Percentiles rank a stretch among this genome's conserved stretches.
Conservation (phyloP, 2,113 vertebrate species). For the Paradoxurus hermaphroditus region DNA sequence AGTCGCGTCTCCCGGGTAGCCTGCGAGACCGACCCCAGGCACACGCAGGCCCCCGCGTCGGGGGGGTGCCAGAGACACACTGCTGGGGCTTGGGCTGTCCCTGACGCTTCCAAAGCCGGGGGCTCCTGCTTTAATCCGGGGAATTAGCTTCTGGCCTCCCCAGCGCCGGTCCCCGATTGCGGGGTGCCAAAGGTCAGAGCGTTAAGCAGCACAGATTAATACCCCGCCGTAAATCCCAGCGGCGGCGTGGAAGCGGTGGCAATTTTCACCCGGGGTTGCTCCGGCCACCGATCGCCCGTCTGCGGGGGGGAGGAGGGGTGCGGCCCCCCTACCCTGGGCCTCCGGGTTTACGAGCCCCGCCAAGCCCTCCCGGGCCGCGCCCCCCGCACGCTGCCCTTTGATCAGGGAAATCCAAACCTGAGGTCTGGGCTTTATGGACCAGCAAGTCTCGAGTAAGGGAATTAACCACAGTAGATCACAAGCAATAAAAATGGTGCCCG, state of each 20-base stretch:
- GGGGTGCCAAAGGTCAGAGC: constrained; percentile 80
- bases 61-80: constrained; percentile 11
- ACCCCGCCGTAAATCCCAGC: constrained; percentile 82
- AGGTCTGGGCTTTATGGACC: constrained; percentile 85
- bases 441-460: constrained; percentile 85
- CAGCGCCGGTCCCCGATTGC: constrained; percentile 73
- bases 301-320: too few relatives aligned
- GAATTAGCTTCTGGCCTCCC: constrained; percentile 84
- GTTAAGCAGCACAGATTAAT: constrained; percentile 85
- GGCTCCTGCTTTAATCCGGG: constrained; percentile 79
- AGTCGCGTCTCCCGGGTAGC: too few relatives aligned
- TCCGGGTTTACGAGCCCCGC: constrained; percentile 79
- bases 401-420: constrained; percentile 84
- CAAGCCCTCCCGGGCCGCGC: constrained; percentile 68
- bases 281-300: constrained; percentile 73
- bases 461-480: constrained; percentile 85
- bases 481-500: constrained; percentile 82
- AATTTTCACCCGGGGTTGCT: constrained; percentile 81
- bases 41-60: too few relatives aligned
- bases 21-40: neutral
- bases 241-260: constrained; percentile 74
- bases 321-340: too few relatives aligned
- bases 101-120: constrained; percentile 60
- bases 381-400: constrained; percentile 82
- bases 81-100: neutral